Base-by-base conservation (phyloP, 2,797 vertebrate species). In the Eutrigla gurnardus region DNA sequence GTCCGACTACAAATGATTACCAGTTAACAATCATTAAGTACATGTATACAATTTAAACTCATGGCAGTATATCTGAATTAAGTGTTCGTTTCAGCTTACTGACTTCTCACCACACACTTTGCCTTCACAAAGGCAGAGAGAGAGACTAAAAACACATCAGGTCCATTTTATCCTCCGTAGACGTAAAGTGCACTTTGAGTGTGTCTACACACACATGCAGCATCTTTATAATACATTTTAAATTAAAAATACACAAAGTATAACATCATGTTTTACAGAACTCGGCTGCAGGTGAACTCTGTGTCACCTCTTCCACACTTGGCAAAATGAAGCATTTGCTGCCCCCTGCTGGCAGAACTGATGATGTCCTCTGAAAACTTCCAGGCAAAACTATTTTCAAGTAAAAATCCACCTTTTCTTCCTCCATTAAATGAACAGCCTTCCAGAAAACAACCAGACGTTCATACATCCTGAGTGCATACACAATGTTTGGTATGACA, bases 121-220 rank as follows among this genome's bases (percentile, higher is more conserved):
- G 11, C 47, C 14, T 53, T 47, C 32, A 40, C 4, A 68, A 36
- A 59, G n/a, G 45, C 5, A 36, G 35, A 40, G 2, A 5, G 2
- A 58, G 39, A 8, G n/a, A 66, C 7, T 12, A 50, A 15, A 13
- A 49, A 43, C 10, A 40, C 15, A 58, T 33, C 17, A 12, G 43
- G 4, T 80, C 46, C 33, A 36, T 73, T 75, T 74, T 3, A 60
- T 60, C 46, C 53, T 50, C 47, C 14, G 45, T n/a, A 43, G 45
- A 33, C 32, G 7, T 75, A 82, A 88, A 90, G 83, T 87, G 83
- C 81, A 84, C 25, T 74, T 74, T 70, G 17, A 70, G 9, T 61
- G 75, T 75, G 40, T 73, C 9, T 3, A 18, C 43, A 70, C 32
- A 42, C 59, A 65, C 46, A 36, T 5, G 32, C 7, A 25, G 14